phyloP scores from a whole-genome alignment of 2,888 invertebrate genomes.

The Tetrapedia diversipes region DNA sequence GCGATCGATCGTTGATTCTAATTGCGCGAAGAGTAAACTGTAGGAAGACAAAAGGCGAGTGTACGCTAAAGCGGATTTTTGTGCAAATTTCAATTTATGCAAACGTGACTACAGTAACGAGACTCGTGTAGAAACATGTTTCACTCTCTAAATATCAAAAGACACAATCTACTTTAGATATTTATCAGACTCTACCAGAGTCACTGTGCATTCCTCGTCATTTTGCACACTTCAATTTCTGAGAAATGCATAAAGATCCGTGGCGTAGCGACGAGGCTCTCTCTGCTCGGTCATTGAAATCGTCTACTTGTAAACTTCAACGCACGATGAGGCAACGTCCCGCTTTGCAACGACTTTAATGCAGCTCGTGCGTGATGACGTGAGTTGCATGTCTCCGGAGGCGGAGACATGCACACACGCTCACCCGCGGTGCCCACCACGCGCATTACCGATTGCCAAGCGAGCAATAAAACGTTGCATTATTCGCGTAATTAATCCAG shows the following conservation, averaged over 20 bases:
- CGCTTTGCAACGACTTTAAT: conserved; percentile 59
- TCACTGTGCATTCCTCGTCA: no score
- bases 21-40: conserved; percentile 28
- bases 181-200: no score
- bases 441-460: conserved; percentile 42
- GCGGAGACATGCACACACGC: conserved; percentile 12
- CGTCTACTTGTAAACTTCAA: conserved; percentile 53
- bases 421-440: neutral
- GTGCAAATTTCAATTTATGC: no score
- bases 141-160: no score
- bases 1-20: conserved; percentile 21
- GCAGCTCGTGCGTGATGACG: conserved; percentile 62
- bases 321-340: conserved; percentile 65
- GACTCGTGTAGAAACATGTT: no score
- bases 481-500: conserved; percentile 64
- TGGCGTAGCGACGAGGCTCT: conserved; percentile 58
- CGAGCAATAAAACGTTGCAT: conserved; percentile 63
- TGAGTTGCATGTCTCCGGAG: conserved; percentile 52
- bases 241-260: no score
- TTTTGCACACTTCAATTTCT: no score
- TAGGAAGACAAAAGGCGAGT: conserved; percentile 25
- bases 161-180: no score
- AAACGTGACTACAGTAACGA: no score
- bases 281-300: conserved; percentile 63
- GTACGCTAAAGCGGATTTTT: no score